Evolutionary conservation across 2,797 vertebrate species (phyloP), one percentile per base, ranked within the genome.

Genomic region (Hoplostethus mediterraneus): DNA sequence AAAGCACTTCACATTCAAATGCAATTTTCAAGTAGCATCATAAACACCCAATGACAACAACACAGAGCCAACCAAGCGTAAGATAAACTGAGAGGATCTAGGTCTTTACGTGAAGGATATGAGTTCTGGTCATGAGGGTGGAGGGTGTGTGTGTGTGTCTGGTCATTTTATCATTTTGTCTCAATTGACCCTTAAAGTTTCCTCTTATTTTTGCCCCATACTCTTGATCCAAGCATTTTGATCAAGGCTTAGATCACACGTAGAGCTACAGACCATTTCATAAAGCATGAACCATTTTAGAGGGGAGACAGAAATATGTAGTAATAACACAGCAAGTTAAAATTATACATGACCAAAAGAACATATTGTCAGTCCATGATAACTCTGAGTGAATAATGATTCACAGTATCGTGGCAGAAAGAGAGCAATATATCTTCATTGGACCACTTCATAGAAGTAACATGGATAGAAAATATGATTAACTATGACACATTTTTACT

Each of bases 1-100:
- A 86, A 90, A 91, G 81, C 78, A 90, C 75, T 84, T 86, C 79
- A 90, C 85, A 86, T 88, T 87, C 87, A 88, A 84, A 82, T 80
- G 81, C 83, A 88, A 60, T 63, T 86, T 82, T 82, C 70, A 84
- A 82, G 77, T 65, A 87, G 73, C 83, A 62, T 84, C 83, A 86
- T 79, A 77, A 90, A 87, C 79, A 90, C 58, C 63, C 72, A 80
- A 47, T 58, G 59, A 77, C 80, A 85, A 86, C 75, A 77, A 89
- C 73, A 85, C 80, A 69, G 69, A 81, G 56, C 53, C 71, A 77
- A 79, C 53, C 62, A 21, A 65, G 68, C 55, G 25, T 55, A 40
- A 77, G 44, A 73, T 25, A 2, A 55, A 73, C 47, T 5, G 42
- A 61, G 38, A 61, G 60, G 31, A 64, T 48, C 38, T 85, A 21